Conservation (phyloP, 2,888 invertebrate species). For the Lysandra coridon region DNA sequence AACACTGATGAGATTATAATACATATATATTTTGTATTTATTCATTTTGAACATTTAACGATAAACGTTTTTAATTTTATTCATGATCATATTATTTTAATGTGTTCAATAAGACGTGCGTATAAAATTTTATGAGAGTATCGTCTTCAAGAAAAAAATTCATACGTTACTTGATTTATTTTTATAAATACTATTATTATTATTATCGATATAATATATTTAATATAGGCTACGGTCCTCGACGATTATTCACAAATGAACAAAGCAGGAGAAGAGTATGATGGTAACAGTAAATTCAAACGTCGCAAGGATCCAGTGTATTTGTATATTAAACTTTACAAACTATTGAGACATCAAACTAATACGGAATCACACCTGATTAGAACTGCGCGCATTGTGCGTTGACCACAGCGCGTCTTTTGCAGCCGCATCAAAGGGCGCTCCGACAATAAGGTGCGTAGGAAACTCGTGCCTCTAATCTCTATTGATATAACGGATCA, state of each 20-base stretch:
- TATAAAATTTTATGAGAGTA: neutral
- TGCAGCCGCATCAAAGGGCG: constrained; percentile 71
- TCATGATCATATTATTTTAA: neutral
- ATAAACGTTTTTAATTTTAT: neutral
- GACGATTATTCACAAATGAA: neutral
- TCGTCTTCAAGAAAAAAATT: no score
- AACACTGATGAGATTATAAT: neutral
- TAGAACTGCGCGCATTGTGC: constrained; percentile 43
- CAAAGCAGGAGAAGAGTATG: neutral
- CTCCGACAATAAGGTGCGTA: constrained; percentile 62
- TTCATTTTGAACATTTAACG: neutral
- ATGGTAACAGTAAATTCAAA: neutral
- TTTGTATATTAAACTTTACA: constrained; percentile 15
- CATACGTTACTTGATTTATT: no score
- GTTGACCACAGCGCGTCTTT: constrained; percentile 61
- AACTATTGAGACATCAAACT: constrained; percentile 40
- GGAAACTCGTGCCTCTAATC: constrained; percentile 76
- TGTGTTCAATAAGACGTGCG: no score
- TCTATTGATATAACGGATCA: constrained; percentile 76
- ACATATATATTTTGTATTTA: neutral
- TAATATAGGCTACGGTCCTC: no score
- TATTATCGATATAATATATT: no score
- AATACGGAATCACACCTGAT: constrained; percentile 66
- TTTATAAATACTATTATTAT: no score
- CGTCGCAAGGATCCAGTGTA: constrained; percentile 35